Percentiles rank a stretch among this genome's conserved stretches.
Evolutionary conservation across 2,888 invertebrate genomes (phyloP).

Genomic region (Diplazon laetatorius): DNA sequence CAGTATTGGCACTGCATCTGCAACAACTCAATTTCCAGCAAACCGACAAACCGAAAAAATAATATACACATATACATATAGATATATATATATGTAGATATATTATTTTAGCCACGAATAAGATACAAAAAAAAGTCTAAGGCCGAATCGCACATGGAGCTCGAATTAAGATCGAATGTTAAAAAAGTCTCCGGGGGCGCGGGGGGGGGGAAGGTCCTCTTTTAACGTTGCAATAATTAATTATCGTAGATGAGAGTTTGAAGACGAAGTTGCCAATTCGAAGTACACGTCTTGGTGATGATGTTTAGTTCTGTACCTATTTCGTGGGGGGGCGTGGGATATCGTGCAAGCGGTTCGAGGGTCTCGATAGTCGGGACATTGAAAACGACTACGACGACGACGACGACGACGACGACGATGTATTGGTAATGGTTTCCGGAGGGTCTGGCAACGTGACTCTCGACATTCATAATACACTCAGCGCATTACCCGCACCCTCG

Average conservation of each 20-base stretch:
- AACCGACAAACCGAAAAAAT: no score
- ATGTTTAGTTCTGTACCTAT: constrained; percentile 31
- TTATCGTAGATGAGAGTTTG: constrained; percentile 54
- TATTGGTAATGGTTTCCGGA: constrained; percentile 50
- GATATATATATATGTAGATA: no score
- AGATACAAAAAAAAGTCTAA: no score
- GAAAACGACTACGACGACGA: no score
- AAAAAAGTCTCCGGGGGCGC: constrained; percentile 31
- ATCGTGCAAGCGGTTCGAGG: constrained; percentile 47
- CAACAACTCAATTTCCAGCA: no score
- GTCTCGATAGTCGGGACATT: constrained; percentile 63
- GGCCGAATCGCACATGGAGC: constrained; percentile 20
- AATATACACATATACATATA: no score
- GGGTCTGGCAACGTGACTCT: constrained; percentile 63
- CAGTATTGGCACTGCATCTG: no score
- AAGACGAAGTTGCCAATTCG: constrained; percentile 51
- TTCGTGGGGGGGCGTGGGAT: constrained; percentile 47
- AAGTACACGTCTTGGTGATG: constrained; percentile 38
- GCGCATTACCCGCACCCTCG: constrained; percentile 48
- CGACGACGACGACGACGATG: constrained; percentile 35
- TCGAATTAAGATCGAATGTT: background rate
- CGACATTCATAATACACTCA: constrained; percentile 61
- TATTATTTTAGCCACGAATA: no score
- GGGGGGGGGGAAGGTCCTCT: no score
- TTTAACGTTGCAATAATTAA: constrained; percentile 59